A percentile compares a stretch with the other conserved stretches of the same genome.
These are phyloP conservation scores for Cryptomyrus ogoouensis DNA, from an alignment of 2,113 vertebrate species.

Conservation along the genomic window DNA sequence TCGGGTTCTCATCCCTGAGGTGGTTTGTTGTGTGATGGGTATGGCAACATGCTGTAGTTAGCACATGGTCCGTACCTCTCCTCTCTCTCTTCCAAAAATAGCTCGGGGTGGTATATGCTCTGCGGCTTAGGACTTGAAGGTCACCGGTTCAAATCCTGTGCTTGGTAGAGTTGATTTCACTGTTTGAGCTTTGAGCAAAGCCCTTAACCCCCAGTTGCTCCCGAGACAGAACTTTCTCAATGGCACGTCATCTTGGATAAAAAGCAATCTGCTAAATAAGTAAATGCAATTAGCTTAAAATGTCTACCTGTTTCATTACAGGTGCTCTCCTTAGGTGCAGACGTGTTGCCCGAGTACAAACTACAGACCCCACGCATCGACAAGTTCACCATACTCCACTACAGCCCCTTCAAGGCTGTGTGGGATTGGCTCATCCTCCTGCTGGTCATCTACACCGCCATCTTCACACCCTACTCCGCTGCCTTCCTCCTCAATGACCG, in stretches of 20 bases:
- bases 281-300: neutral
- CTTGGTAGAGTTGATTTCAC: neutral
- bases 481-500: conserved; percentile 93
- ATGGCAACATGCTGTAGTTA: no score
- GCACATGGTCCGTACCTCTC: neutral
- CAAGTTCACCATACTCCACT: conserved; percentile 97
- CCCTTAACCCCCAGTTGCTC: neutral
- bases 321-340: conserved; percentile 94
- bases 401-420: conserved; percentile 96
- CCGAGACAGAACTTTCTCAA: neutral
- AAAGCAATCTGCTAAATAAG: neutral
- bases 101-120: neutral
- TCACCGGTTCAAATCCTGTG: neutral
- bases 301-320: conserved; percentile 40
- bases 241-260: neutral
- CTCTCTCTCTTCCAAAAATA: neutral
- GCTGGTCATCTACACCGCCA: conserved; percentile 94
- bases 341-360: conserved; percentile 96
- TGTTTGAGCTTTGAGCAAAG: neutral
- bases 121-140: neutral
- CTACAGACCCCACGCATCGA: conserved; percentile 95
- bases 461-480: conserved; percentile 95
- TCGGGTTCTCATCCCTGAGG: no score
- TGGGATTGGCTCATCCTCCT: conserved; percentile 98
- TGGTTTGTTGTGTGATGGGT: no score